Evolutionary conservation across 2,888 invertebrate species (phyloP), one percentile per base, ranked within the genome.

Genomic region (Elegia similella): DNA sequence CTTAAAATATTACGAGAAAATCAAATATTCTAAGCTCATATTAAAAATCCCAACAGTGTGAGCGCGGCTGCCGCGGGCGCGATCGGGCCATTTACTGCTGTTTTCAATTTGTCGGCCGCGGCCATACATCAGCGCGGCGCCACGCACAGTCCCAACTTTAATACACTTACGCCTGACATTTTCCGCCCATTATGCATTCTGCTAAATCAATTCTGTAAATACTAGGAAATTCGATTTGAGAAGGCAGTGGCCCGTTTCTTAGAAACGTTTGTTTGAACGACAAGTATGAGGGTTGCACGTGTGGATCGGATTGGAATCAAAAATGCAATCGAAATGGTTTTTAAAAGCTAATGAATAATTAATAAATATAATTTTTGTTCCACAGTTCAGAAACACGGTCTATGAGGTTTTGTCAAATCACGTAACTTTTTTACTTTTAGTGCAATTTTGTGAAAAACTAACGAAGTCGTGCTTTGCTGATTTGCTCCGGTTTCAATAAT

Each of bases 131-230:
- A 87, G 84, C 70, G 75, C 66, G 80, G 82, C 78, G 77, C 79
- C 79, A 82, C 77, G 79, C 74, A 74, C 72, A 73, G 64, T 8
- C 80, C 82, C 80, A 76, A 83, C 82, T 84, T 82, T 86, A 88
- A 86, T 86, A 87, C 86, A 86, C 80, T 76, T 50, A 50, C 50
- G 50, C 68, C 71, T 84, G 86, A 86, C 86, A 85, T 86, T 86
- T 86, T 82, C 80, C 86, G 72, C 72, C 79, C 79, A 87, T 87
- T 86, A 85, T 85, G 81, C 85, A 86, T 86, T 86, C 81, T 73
- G 74, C 71, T 80, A 76, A 82, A 79, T 77, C 84, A 76, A 83
- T 80, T 77, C 76, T 69, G 76, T 78, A 75, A 82, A 79, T 80
- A 83, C 78, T 63, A 65, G 73, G 80, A 80, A 82, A 77, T 73